These are phyloP conservation scores for Solea solea DNA, from an alignment of 2,113 vertebrate genomes.

Conservation along the genomic window DNA sequence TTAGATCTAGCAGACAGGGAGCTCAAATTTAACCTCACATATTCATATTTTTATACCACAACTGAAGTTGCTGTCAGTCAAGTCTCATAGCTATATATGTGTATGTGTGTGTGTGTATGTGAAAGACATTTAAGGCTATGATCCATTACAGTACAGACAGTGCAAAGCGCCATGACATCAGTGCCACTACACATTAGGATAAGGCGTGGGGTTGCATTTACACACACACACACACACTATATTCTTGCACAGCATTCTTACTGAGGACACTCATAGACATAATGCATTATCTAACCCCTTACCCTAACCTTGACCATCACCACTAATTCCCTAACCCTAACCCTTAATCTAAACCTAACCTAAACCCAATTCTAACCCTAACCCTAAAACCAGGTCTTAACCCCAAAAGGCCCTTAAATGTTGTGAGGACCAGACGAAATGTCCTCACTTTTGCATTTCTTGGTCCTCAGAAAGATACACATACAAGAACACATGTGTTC, in stretches of 20 bases:
- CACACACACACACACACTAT: too few species aligned
- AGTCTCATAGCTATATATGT: slow-evolving; percentile 15
- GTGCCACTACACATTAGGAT: slow-evolving; percentile 35
- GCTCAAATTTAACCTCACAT: slow-evolving; percentile 47
- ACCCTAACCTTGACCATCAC: too few species aligned
- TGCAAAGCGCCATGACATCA: slow-evolving; percentile 55
- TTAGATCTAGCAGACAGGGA: slow-evolving; percentile 31
- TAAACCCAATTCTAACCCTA: too few species aligned
- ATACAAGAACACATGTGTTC: slow-evolving; percentile 51
- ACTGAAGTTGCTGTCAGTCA: slow-evolving; percentile 61
- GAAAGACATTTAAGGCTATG: slow-evolving; percentile 51
- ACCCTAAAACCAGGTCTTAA: too few species aligned
- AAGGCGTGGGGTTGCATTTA: slow-evolving; percentile 3
- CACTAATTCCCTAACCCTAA: too few species aligned
- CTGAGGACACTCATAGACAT: too few species aligned
- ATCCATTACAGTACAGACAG: slow-evolving; percentile 56
- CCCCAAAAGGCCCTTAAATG: too few species aligned
- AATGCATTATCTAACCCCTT: too few species aligned
- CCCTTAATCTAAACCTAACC: too few species aligned
- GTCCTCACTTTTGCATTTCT: too few species aligned
- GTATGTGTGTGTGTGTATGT: slow-evolving; percentile 27
- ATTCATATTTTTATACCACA: slow-evolving; percentile 49
- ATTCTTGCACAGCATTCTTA: too few species aligned
- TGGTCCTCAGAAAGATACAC: background rate
- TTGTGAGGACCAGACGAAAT: too few species aligned